Conservation (phyloP, 2,797 vertebrate genomes). For the Anas capensis region DNA sequence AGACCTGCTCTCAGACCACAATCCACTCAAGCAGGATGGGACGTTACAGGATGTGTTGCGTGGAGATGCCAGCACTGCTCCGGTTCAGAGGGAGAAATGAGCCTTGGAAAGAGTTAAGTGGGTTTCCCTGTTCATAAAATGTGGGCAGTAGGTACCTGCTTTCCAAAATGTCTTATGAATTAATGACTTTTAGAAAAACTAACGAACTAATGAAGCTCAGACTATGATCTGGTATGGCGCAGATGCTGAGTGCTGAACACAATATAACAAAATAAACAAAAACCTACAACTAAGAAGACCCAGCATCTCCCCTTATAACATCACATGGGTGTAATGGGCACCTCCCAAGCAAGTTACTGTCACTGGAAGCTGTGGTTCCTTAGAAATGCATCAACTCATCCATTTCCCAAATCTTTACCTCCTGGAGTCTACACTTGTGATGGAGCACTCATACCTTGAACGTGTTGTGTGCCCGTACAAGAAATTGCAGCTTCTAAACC, state of each 20-base stretch:
- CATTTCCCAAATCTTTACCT: neutral
- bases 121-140: neutral
- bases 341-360: neutral
- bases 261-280: neutral
- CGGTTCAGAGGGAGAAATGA: neutral
- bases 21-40: neutral
- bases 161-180: neutral
- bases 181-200: neutral
- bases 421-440: neutral
- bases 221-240: neutral
- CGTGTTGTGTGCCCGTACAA: neutral
- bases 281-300: neutral
- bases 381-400: neutral
- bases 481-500: neutral
- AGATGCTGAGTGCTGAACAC: neutral
- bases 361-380: neutral
- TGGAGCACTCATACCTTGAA: rapidly evolving
- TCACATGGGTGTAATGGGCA: rapidly evolving
- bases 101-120: neutral
- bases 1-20: neutral
- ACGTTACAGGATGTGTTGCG: neutral
- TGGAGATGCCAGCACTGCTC: neutral
- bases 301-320: neutral
- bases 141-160: neutral
- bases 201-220: neutral